Base-by-base conservation (phyloP, 2,113 vertebrate species). In the Merops nubicus region DNA sequence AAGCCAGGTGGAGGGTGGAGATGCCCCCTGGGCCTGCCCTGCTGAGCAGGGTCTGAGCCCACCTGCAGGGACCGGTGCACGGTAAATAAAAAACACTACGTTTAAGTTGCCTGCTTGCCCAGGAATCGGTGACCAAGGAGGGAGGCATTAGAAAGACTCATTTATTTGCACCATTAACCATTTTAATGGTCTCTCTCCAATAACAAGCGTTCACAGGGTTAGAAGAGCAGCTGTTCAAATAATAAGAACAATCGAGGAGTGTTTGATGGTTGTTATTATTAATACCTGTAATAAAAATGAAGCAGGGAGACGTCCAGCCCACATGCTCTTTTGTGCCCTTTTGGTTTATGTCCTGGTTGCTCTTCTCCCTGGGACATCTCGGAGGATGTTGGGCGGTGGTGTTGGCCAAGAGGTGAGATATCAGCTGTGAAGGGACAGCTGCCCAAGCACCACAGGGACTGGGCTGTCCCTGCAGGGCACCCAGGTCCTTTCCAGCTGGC, bases 161-260 rank as follows among this genome's bases (percentile, higher is more conserved):
- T 83, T 92, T 85, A 77, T 88, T 93, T 91, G 85, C 64, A 33
- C 64, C 78, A 43, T 81, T 91, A 93, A 73, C 78, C 64, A 45
- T 77, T 85, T 92, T 88, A 91, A 91, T 7, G 1, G 69, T 79
- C 54, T 85, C 69, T 68, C 83, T 85, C 63, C 43, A 38, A 53
- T 72, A 90, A 81, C 90, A 77, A 2, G 42, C n/a, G 0, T 78
- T 82, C 65, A 72, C 72, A 69, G 3, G 22, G 82, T 11, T 68
- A 63, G 86, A 48, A 89, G 85, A 86, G 86, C 90, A 90, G 82
- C 86, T 68, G 93, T 51, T 87, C 60, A 26, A 38, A 15, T 69
- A 48, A 53, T 63, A 51, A 78, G 76, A 17, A 1, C 2, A n/a
- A 87, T 4, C 31, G 76, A 73, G 81, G 20, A 83, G 81, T 90